These are phyloP conservation scores for Laspeyria flexula DNA, from an alignment of 2,888 invertebrate species.

Conservation along the genomic window DNA sequence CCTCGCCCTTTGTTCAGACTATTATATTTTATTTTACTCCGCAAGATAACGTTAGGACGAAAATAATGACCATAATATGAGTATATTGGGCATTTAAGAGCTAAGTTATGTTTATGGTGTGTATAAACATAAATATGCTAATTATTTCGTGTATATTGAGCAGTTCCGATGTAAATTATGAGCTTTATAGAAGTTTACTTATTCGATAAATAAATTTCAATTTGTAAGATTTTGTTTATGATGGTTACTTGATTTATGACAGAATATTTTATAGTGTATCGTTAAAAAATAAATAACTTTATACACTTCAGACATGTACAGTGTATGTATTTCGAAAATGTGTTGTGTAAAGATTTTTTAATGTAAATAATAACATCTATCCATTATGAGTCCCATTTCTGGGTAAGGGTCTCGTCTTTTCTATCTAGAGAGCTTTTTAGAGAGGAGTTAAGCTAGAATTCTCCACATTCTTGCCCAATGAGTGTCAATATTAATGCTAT, in stretches of 20 bases:
- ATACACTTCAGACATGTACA: too few species aligned
- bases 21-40: conserved; percentile 34
- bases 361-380: too few species aligned
- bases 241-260: neutral
- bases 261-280: too few species aligned
- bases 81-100: conserved; percentile 26
- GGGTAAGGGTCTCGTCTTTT: too few species aligned
- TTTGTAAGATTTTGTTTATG: neutral
- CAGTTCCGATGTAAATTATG: conserved; percentile 22
- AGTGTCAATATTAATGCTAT: too few species aligned
- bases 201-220: conserved; percentile 13
- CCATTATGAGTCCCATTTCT: too few species aligned
- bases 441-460: too few species aligned
- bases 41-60: conserved; percentile 40
- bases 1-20: conserved; percentile 20
- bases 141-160: conserved; percentile 36
- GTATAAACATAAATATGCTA: conserved; percentile 51
- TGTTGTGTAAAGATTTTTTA: too few species aligned
- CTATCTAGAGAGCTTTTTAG: too few species aligned
- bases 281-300: too few species aligned
- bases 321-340: too few species aligned
- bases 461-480: too few species aligned
- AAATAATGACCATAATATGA: conserved; percentile 42
- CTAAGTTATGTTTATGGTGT: conserved; percentile 47
- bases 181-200: conserved; percentile 25